phyloP scores from a whole-genome alignment of 1,140 invertebrate species.

The Cydia splendana region DNA sequence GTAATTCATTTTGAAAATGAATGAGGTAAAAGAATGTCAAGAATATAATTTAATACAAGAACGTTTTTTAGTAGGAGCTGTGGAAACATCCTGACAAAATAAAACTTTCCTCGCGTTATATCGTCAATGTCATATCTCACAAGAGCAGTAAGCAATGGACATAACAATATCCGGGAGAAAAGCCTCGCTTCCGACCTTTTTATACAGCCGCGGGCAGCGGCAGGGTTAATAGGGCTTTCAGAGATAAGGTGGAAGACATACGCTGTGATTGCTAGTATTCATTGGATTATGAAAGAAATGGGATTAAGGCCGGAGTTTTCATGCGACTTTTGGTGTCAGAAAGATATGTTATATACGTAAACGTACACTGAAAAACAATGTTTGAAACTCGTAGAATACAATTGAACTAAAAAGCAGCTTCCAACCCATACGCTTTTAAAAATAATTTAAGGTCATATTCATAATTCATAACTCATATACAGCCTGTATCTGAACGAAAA shows the following conservation, averaged over 20 bases:
- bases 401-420: too few relatives aligned
- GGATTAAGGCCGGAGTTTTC: neutral
- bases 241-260: slow-evolving; percentile 11
- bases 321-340: neutral
- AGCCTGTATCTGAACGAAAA: too few relatives aligned
- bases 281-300: slow-evolving; percentile 12
- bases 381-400: too few relatives aligned
- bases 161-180: slow-evolving; percentile 28
- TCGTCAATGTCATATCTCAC: slow-evolving; percentile 2
- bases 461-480: too few relatives aligned
- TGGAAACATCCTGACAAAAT: neutral
- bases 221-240: slow-evolving; percentile 11
- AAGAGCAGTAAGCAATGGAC: slow-evolving; percentile 17
- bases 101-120: neutral
- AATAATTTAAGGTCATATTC: too few relatives aligned
- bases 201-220: neutral
- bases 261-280: slow-evolving; percentile 9
- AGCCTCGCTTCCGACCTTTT: slow-evolving; percentile 30
- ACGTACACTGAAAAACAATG: too few relatives aligned
- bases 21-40: too few relatives aligned
- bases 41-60: too few relatives aligned
- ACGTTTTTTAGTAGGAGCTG: neutral
- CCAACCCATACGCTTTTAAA: too few relatives aligned
- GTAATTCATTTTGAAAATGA: too few relatives aligned
- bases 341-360: neutral